phyloP scores from a whole-genome alignment of 2,888 invertebrate genomes.

The Caenorhabditis virilis region DNA sequence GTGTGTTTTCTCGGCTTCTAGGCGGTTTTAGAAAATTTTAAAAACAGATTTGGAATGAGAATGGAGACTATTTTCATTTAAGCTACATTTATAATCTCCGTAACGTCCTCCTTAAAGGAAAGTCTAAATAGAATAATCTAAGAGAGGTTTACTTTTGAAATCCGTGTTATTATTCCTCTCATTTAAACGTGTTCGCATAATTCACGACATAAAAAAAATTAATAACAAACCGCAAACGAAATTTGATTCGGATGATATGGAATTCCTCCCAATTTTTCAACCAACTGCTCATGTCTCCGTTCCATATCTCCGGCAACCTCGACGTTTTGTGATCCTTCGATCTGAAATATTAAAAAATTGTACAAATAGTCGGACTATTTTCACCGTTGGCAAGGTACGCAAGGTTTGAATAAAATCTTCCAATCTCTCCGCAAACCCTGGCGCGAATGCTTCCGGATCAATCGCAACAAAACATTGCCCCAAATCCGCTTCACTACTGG shows the following conservation, averaged over 20 bases:
- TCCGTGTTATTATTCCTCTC: too few relatives aligned
- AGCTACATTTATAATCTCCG: too few relatives aligned
- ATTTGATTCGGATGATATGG: conserved; percentile 65
- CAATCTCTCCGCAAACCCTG: conserved; percentile 58
- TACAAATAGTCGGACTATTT: not conserved
- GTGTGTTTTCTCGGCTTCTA: too few relatives aligned
- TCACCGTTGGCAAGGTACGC: conserved; percentile 53
- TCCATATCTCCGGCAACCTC: conserved; percentile 65
- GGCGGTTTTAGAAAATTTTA: too few relatives aligned
- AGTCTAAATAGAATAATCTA: too few relatives aligned
- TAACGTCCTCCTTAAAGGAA: too few relatives aligned
- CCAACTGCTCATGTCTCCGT: conserved; percentile 50
- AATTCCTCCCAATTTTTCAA: conserved; percentile 60
- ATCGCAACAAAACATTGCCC: conserved; percentile 65
- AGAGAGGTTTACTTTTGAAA: too few relatives aligned
- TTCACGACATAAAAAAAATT: too few relatives aligned
- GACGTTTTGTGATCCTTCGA: conserved; percentile 41
- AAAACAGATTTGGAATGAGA: too few relatives aligned
- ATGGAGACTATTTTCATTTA: too few relatives aligned
- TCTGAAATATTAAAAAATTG: conserved; percentile 37
- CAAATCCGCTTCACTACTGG: conserved; percentile 74
- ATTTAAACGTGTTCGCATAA: too few relatives aligned
- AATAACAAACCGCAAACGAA: conserved; percentile 46
- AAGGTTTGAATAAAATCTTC: conserved; percentile 60
- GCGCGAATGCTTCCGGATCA: conserved; percentile 63